phyloP scores from a whole-genome alignment of 2,113 vertebrate genomes.

The Mesocricetus auratus region DNA sequence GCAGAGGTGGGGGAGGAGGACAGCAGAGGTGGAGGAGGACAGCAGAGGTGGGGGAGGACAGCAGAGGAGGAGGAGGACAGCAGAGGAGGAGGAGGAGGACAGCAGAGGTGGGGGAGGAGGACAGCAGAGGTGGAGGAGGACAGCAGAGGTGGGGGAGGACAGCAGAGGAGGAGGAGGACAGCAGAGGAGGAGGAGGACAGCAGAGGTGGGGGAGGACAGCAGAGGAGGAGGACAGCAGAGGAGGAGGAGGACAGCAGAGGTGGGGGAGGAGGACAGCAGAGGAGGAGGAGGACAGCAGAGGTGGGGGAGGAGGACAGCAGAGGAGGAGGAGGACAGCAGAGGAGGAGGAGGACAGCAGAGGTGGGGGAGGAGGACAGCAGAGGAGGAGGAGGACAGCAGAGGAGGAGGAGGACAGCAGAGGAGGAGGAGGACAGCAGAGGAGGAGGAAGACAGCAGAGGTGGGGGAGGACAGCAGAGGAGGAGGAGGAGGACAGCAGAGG shows the following conservation, averaged over 20 bases:
- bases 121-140: not conserved
- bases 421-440: too few relatives aligned
- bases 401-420: not conserved
- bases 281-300: not conserved
- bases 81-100: too few relatives aligned
- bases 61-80: not conserved
- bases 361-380: conserved; percentile 13
- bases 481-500: too few relatives aligned
- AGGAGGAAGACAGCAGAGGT: not conserved
- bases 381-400: not conserved
- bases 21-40: not conserved
- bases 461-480: not conserved
- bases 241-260: not conserved
- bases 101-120: not conserved
- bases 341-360: too few relatives aligned
- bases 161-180: too few relatives aligned
- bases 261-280: too few relatives aligned
- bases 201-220: not conserved
- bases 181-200: too few relatives aligned
- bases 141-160: not conserved
- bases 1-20: too few relatives aligned
- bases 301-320: too few relatives aligned
- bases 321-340: conserved; percentile 12
- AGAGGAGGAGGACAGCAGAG: too few relatives aligned
- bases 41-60: not conserved